These are phyloP conservation scores for Watsonalla binaria DNA, from an alignment of 2,888 invertebrate species.

Conservation along the genomic window DNA sequence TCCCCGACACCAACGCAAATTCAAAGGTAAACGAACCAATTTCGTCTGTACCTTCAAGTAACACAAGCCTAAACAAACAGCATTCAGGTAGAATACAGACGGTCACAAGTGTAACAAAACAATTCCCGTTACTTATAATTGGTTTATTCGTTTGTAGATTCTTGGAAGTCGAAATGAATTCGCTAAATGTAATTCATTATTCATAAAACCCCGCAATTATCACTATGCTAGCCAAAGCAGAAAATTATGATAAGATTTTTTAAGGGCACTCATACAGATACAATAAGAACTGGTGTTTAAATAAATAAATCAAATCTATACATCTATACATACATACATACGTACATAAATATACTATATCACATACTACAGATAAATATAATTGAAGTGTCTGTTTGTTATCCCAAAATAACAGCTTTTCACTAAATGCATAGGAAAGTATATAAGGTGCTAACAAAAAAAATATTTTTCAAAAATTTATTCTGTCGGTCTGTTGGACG, in stretches of 20 bases:
- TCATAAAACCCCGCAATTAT: slow-evolving; percentile 48
- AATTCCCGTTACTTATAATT: background rate
- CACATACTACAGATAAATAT: too few relatives aligned
- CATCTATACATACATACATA: too few relatives aligned
- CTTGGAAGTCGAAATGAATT: slow-evolving; percentile 27
- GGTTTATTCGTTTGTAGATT: background rate
- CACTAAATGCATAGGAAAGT: too few relatives aligned
- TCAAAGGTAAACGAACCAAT: background rate
- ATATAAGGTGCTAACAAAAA: too few relatives aligned
- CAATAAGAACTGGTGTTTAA: background rate
- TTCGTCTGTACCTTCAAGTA: background rate
- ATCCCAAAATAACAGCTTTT: too few relatives aligned
- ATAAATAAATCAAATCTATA: too few relatives aligned
- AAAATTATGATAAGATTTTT: slow-evolving; percentile 44
- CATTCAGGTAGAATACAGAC: background rate
- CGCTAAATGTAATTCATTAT: slow-evolving; percentile 50
- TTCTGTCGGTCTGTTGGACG: too few relatives aligned
- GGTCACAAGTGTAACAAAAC: background rate
- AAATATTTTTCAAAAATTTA: too few relatives aligned
- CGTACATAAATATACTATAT: too few relatives aligned
- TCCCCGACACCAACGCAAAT: background rate
- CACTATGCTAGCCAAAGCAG: slow-evolving; percentile 33
- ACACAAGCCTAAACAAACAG: background rate
- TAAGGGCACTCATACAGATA: background rate
- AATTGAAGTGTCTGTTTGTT: too few relatives aligned